Percentiles rank a stretch among this genome's conserved stretches.
Evolutionary conservation across 2,113 vertebrate species (phyloP).

Genomic region (Brachyhypopomus occidentalis): DNA sequence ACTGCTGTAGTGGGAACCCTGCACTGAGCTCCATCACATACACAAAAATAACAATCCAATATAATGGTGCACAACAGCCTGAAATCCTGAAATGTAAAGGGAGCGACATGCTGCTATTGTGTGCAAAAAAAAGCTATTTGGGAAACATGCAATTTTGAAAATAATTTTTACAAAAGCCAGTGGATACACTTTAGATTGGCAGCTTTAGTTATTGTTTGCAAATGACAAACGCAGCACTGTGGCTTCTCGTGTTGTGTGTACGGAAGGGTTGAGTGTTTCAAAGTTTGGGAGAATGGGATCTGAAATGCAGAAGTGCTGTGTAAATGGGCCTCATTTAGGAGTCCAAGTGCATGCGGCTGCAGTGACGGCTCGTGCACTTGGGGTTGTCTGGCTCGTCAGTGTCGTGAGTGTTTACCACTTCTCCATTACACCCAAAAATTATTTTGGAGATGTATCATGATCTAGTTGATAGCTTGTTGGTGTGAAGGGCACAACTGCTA

Average conservation of each 20-base stretch:
- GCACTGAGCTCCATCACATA: not conserved
- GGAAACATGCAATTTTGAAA: not conserved
- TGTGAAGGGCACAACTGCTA: not conserved
- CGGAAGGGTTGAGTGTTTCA: not conserved
- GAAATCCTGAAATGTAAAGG: slow-evolving; percentile 4
- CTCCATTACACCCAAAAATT: not conserved
- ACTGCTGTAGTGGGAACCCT: not conserved
- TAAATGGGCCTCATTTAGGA: slow-evolving; percentile 26
- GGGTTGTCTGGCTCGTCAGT: not conserved
- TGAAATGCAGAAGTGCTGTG: slow-evolving; percentile 30
- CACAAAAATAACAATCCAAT: slow-evolving; percentile 2
- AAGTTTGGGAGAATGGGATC: not conserved
- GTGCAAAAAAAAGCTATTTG: not conserved
- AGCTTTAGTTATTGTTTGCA: slow-evolving; percentile 20
- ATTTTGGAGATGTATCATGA: not conserved
- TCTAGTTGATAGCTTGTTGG: not conserved
- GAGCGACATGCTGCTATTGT: not conserved
- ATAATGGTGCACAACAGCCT: slow-evolving; percentile 8
- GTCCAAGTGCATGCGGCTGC: slow-evolving; percentile 26
- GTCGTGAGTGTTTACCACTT: not conserved
- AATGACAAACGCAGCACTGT: not conserved
- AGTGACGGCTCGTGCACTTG: not conserved
- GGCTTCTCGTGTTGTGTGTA: not conserved
- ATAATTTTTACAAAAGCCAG: not conserved
- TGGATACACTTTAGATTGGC: not conserved